Conservation (phyloP, 2,113 vertebrate genomes). For the Halcyon senegalensis region DNA sequence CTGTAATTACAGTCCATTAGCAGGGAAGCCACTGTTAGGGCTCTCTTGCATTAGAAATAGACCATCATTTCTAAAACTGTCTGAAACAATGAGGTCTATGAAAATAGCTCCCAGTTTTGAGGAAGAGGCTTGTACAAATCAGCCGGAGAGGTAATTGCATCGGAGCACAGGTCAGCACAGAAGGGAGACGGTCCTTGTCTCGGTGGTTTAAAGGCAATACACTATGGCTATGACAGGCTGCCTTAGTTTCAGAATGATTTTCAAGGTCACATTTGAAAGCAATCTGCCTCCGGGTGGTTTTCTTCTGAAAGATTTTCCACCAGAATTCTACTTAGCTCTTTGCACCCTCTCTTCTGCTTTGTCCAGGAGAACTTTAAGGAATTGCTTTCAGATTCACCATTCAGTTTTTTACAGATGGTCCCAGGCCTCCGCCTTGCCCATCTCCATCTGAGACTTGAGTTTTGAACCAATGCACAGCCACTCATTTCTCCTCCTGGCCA, state of each 20-base stretch:
- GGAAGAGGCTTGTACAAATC: slow-evolving; percentile 13
- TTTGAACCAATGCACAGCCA: neutral
- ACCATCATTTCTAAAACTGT: slow-evolving; percentile 52
- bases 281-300: neutral
- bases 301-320: neutral
- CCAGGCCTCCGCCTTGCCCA: neutral
- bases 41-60: slow-evolving; percentile 58
- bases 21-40: slow-evolving; percentile 30
- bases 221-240: neutral
- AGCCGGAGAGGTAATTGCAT: slow-evolving; percentile 35
- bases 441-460: neutral
- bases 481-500: neutral
- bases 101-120: slow-evolving; percentile 47
- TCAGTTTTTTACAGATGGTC: neutral
- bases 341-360: neutral
- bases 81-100: slow-evolving; percentile 50
- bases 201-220: neutral
- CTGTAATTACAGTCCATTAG: slow-evolving; percentile 68
- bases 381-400: neutral
- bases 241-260: slow-evolving; percentile 19
- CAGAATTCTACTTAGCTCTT: neutral
- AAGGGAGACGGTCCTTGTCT: slow-evolving; percentile 34
- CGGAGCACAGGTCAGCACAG: slow-evolving; percentile 5
- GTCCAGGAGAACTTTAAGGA: neutral
- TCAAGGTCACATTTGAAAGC: slow-evolving; percentile 27